A percentile compares a stretch with the other conserved stretches of the same genome.
phyloP scores from a whole-genome alignment of 2,797 vertebrate species.

The Scyliorhinus canicula region DNA sequence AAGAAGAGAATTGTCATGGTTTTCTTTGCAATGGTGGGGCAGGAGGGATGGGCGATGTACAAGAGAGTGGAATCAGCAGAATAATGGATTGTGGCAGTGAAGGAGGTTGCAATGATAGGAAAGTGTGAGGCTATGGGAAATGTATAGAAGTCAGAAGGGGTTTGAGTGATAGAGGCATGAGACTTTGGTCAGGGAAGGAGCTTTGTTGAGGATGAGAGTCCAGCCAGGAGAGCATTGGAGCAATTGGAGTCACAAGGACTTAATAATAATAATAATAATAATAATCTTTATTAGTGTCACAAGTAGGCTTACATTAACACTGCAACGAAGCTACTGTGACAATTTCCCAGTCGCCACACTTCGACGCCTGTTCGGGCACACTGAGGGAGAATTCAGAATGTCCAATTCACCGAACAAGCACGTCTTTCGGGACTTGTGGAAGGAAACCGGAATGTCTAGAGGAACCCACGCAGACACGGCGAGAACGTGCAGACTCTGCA shows the following conservation, averaged over 20 bases:
- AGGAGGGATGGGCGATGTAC: neutral
- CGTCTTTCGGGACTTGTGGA: no score
- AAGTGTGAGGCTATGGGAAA: neutral
- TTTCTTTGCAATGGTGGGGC: neutral
- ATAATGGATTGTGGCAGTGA: neutral
- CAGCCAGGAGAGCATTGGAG: neutral
- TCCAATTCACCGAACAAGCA: no score
- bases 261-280: no score
- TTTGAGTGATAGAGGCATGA: neutral
- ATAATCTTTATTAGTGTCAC: no score
- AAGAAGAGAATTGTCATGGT: neutral
- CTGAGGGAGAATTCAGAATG: no score
- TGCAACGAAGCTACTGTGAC: no score
- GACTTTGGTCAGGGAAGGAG: neutral
- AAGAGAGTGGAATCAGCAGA: neutral
- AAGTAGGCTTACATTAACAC: no score
- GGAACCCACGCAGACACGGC: no score
- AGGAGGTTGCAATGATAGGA: neutral
- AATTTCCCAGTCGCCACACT: no score
- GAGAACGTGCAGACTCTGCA: no score
- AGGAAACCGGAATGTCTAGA: no score
- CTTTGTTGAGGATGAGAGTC: neutral
- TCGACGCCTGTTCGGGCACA: no score
- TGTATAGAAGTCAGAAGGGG: neutral
- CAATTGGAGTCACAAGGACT: neutral